Conservation (phyloP, 2,888 invertebrate genomes). For the Pammene fasciana region DNA sequence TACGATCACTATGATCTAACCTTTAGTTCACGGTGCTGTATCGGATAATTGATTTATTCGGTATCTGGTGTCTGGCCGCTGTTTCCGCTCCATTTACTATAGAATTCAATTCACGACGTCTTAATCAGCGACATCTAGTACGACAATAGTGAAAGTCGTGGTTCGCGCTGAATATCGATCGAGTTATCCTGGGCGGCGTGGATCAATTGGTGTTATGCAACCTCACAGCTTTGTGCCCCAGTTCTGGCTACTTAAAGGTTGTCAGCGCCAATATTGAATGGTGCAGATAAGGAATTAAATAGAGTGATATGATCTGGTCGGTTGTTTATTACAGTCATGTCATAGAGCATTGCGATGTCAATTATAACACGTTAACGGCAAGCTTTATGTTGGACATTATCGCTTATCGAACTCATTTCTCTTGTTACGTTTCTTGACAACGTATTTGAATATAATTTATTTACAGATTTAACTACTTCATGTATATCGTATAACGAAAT, state of each 20-base stretch:
- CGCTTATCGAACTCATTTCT: background rate
- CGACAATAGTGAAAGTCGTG: conserved; percentile 40
- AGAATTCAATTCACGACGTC: conserved; percentile 60
- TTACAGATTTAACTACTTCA: no score
- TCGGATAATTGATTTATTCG: conserved; percentile 48
- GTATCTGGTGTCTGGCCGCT: conserved; percentile 42
- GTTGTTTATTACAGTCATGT: conserved; percentile 5
- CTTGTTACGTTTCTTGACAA: background rate
- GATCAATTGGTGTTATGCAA: conserved; percentile 45
- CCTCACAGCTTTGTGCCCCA: conserved; percentile 35
- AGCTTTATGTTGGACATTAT: background rate
- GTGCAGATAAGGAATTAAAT: conserved; percentile 17
- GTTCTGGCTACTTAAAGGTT: conserved; percentile 37
- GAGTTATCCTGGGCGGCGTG: conserved; percentile 43
- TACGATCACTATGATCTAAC: conserved; percentile 26
- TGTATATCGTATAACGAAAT: no score
- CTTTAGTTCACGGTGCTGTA: conserved; percentile 32
- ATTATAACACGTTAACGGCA: background rate
- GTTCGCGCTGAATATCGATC: conserved; percentile 51
- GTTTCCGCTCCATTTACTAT: conserved; percentile 61
- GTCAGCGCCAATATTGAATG: conserved; percentile 26
- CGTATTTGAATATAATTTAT: no score
- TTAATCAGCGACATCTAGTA: conserved; percentile 50
- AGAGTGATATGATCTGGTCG: conserved; percentile 12
- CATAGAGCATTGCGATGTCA: background rate